A percentile compares a stretch with the other conserved stretches of the same genome.
Evolutionary conservation across 2,888 invertebrate species (phyloP).

Genomic region (Augiades crinisus): DNA sequence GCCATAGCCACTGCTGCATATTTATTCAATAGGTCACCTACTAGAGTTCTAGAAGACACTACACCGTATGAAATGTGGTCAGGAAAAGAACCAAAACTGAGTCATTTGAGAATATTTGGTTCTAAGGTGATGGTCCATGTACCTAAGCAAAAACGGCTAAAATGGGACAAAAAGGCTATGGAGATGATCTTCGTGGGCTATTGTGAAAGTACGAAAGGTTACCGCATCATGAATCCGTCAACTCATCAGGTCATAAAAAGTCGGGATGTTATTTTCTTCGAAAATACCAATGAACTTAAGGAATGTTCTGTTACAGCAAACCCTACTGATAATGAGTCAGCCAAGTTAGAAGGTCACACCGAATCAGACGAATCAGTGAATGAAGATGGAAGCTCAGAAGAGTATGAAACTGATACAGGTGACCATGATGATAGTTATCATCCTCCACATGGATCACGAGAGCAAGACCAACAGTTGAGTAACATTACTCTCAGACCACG

Average conservation of each 20-base stretch:
- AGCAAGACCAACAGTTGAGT: background rate
- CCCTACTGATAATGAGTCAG: slow-evolving; percentile 23
- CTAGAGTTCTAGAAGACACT: background rate
- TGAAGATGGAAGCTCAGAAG: slow-evolving; percentile 6
- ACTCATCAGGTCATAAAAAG: background rate
- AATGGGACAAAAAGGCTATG: background rate
- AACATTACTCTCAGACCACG: background rate
- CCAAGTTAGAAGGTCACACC: background rate
- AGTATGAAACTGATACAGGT: background rate
- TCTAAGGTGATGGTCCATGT: slow-evolving; percentile 1
- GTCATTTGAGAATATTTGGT: slow-evolving; percentile 9
- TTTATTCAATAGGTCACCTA: slow-evolving; percentile 6
- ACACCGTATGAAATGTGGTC: background rate
- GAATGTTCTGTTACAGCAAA: background rate
- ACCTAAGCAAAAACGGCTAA: slow-evolving; percentile 9
- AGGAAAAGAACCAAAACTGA: background rate
- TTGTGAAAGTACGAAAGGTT: background rate
- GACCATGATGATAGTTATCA: background rate
- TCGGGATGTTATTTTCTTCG: background rate
- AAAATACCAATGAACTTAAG: slow-evolving; percentile 12
- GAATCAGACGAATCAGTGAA: too few relatives aligned
- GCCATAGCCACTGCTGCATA: slow-evolving; percentile 5
- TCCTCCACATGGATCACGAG: background rate
- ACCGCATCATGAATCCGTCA: background rate
- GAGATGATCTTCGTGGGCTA: background rate